Evolutionary conservation across 2,888 invertebrate species (phyloP).

Genomic region (Melinopterus prodromus): DNA sequence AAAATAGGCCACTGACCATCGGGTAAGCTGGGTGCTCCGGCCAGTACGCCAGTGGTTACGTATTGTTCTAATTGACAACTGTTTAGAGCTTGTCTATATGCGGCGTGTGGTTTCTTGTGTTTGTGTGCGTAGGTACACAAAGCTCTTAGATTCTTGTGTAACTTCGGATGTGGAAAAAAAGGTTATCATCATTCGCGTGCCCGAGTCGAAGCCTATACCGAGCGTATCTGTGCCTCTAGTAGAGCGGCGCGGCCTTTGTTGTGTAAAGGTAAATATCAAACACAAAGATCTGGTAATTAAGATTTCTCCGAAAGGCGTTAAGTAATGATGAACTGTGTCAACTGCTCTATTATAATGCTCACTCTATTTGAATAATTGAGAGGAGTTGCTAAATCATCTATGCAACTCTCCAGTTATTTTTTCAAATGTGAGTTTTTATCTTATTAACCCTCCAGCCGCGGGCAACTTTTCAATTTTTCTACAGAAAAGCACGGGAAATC

Average conservation of each 20-base stretch:
- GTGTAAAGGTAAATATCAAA: not conserved
- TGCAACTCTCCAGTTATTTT: no score
- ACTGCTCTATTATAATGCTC: not conserved
- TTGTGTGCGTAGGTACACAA: not conserved
- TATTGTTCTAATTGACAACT: constrained; percentile 33
- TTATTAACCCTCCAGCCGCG: no score
- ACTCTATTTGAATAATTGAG: not conserved
- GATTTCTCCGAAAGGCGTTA: constrained; percentile 4
- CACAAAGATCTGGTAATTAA: not conserved
- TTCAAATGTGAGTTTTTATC: no score
- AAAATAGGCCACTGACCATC: no score
- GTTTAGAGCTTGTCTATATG: constrained; percentile 26
- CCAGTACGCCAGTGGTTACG: no score
- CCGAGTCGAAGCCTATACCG: not conserved
- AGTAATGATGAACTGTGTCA: not conserved
- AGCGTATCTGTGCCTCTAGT: not conserved
- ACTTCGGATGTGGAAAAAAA: not conserved
- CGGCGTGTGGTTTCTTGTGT: constrained; percentile 5
- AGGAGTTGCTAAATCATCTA: no score
- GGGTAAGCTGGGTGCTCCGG: no score
- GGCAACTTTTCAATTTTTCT: no score
- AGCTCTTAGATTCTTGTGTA: not conserved
- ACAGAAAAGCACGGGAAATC: no score
- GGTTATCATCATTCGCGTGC: constrained; percentile 4
- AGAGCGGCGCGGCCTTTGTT: not conserved